Percentiles rank a stretch among this genome's conserved stretches.
Evolutionary conservation across 2,113 vertebrate genomes (phyloP).

Genomic region (Eulemur rufifrons): DNA sequence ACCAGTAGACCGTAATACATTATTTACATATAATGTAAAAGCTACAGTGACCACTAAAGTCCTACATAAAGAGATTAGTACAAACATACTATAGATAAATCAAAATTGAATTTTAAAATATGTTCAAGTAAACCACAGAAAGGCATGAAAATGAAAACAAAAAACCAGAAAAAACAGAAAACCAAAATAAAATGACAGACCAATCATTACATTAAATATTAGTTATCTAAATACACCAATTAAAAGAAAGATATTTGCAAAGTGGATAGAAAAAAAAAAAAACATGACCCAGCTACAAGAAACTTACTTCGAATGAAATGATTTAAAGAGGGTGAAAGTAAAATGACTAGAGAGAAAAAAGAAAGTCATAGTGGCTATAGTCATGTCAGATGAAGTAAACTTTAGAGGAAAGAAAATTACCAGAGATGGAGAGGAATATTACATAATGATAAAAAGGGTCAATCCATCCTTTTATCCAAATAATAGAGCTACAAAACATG

Average conservation of each 20-base stretch:
- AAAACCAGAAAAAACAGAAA: not conserved
- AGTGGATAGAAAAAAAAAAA: not conserved
- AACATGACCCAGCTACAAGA: not conserved
- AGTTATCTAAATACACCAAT: not conserved
- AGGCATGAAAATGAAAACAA: not conserved
- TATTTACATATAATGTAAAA: not conserved
- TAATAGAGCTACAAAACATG: not conserved
- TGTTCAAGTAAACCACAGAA: not conserved
- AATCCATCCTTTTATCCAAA: not conserved
- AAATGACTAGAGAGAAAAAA: not conserved
- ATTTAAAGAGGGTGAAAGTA: not conserved
- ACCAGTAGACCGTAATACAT: not conserved
- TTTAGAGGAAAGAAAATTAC: not conserved
- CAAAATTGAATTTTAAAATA: not conserved
- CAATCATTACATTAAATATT: not conserved
- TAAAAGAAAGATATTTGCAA: not conserved
- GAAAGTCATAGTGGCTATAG: not conserved
- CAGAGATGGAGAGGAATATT: not conserved
- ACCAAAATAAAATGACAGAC: not conserved
- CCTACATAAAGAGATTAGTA: not conserved
- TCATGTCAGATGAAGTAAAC: not conserved
- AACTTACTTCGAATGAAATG: not conserved
- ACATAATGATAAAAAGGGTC: not conserved
- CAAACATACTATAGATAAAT: not conserved
- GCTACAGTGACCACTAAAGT: not conserved